Evolutionary conservation across 2,888 invertebrate genomes (phyloP).

Genomic region (Cotesia congregata): DNA sequence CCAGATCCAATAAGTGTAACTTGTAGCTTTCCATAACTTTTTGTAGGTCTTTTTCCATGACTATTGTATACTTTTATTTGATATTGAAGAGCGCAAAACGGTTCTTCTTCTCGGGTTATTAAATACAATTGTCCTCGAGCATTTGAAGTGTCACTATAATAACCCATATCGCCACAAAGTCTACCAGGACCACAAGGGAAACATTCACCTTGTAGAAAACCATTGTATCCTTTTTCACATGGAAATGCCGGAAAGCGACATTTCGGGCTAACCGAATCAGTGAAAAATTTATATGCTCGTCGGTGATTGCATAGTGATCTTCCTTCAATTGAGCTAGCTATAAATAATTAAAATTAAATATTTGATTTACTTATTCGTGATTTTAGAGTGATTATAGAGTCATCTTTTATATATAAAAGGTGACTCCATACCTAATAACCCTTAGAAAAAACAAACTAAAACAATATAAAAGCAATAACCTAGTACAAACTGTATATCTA

Average conservation of each 20-base stretch:
- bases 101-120: slow-evolving; percentile 90
- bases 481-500: too few relatives aligned
- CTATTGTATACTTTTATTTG: slow-evolving; percentile 86
- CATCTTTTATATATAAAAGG: too few relatives aligned
- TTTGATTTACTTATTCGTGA: background rate
- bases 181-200: slow-evolving; percentile 78
- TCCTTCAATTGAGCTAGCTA: slow-evolving; percentile 85
- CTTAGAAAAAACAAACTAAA: too few relatives aligned
- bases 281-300: slow-evolving; percentile 93
- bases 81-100: slow-evolving; percentile 94
- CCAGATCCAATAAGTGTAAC: slow-evolving; percentile 85
- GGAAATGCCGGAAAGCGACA: slow-evolving; percentile 94
- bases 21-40: slow-evolving; percentile 83
- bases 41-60: slow-evolving; percentile 76
- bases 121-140: slow-evolving; percentile 91
- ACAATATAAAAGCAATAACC: too few relatives aligned
- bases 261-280: slow-evolving; percentile 91
- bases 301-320: slow-evolving; percentile 93
- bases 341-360: slow-evolving; percentile 55
- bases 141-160: slow-evolving; percentile 87
- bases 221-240: slow-evolving; percentile 84
- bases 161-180: slow-evolving; percentile 93
- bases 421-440: too few relatives aligned
- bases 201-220: slow-evolving; percentile 84
- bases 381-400: too few relatives aligned